Percentiles rank a stretch among this genome's conserved stretches.
phyloP scores from a whole-genome alignment of 2,888 invertebrate species.

The Melangyna quadrimaculata region DNA sequence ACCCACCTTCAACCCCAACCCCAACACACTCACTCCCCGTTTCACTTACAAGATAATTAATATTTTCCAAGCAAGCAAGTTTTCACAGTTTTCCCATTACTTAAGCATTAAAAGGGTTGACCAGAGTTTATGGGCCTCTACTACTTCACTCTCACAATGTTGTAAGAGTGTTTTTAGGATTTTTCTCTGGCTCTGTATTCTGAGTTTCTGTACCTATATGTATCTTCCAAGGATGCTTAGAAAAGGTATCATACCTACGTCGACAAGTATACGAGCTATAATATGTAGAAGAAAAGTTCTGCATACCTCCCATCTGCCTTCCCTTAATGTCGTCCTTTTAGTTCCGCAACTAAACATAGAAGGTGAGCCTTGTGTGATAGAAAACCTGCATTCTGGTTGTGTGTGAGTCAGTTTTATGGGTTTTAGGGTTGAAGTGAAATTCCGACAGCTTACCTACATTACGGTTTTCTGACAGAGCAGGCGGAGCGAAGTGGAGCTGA shows the following conservation, averaged over 20 bases:
- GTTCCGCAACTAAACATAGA: conserved; percentile 29
- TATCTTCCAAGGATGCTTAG: conserved; percentile 65
- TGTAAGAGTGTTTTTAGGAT: not conserved
- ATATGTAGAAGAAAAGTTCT: not conserved
- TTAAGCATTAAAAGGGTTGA: conserved; percentile 70
- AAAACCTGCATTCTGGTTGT: conserved; percentile 61
- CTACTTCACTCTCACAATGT: conserved; percentile 17
- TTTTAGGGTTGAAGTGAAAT: conserved; percentile 71
- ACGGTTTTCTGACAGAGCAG: conserved; percentile 63
- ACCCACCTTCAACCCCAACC: not conserved
- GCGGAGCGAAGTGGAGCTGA: not conserved
- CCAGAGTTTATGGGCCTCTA: conserved; percentile 64
- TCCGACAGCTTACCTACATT: conserved; percentile 71
- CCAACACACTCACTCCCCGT: not conserved
- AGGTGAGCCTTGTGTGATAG: conserved; percentile 64
- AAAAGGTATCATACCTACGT: conserved; percentile 11
- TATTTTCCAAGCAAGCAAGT: conserved; percentile 70
- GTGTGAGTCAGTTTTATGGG: conserved; percentile 71
- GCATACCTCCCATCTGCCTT: conserved; percentile 13
- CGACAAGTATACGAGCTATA: not conserved
- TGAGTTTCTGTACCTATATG: not conserved
- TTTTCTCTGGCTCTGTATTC: not conserved
- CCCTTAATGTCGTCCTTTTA: conserved; percentile 41
- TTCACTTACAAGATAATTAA: conserved; percentile 59
- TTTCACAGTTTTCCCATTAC: conserved; percentile 70